Conservation (phyloP, 2,113 vertebrate genomes). For the Sialia sialis region DNA sequence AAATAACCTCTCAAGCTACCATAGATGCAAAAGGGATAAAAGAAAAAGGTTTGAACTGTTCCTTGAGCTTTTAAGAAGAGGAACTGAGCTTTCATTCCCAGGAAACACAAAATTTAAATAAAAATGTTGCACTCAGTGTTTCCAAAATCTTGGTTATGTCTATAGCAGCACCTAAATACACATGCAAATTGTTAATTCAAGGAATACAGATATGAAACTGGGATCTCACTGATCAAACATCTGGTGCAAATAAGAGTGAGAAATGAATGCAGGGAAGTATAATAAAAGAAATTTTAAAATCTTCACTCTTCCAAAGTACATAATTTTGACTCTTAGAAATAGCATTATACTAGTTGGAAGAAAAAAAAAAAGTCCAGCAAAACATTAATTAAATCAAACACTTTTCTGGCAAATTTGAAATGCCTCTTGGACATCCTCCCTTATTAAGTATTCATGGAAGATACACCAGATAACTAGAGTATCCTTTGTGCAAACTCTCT, state of each 20-base stretch:
- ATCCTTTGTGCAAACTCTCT: not conserved
- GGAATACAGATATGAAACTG: not conserved
- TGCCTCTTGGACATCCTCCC: not conserved
- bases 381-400: not conserved
- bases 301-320: not conserved
- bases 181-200: not conserved
- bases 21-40: not conserved
- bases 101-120: not conserved
- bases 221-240: not conserved
- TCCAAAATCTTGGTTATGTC: not conserved
- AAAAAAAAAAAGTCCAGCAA: not conserved
- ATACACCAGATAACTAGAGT: not conserved
- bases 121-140: not conserved
- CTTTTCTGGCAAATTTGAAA: not conserved
- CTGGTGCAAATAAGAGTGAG: not conserved
- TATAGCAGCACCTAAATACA: not conserved
- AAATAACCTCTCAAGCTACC: not conserved
- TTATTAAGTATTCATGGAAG: not conserved
- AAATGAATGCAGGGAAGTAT: not conserved
- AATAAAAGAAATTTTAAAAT: not conserved
- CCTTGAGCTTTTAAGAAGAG: not conserved
- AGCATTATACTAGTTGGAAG: not conserved
- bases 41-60: not conserved
- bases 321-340: not conserved
- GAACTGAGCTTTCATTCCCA: not conserved